Evolutionary conservation across 2,797 vertebrate genomes (phyloP).

Genomic region (Notoglanidium macrostoma): DNA sequence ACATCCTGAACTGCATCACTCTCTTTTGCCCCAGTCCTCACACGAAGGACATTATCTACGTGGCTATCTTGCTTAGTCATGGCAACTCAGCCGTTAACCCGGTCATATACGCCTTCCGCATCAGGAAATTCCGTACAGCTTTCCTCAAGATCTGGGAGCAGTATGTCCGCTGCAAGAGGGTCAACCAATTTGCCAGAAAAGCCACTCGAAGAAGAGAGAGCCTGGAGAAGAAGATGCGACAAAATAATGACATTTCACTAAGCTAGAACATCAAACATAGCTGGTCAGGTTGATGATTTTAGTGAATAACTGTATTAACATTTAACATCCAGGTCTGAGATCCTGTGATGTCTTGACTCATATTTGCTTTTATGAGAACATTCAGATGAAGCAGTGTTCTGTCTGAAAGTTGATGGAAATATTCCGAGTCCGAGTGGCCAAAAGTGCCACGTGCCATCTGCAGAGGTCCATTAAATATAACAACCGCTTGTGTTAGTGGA

Average conservation of each 20-base stretch:
- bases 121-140: constrained; percentile 91
- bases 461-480: constrained; percentile 19
- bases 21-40: constrained; percentile 84
- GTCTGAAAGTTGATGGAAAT: not conserved
- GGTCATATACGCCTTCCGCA: constrained; percentile 93
- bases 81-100: constrained; percentile 98
- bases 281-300: not conserved
- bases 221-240: constrained; percentile 54
- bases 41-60: constrained; percentile 80
- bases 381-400: not conserved
- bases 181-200: constrained; percentile 63
- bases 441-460: not conserved
- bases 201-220: constrained; percentile 71
- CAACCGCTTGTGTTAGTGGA: constrained; percentile 27
- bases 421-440: not conserved
- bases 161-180: constrained; percentile 87
- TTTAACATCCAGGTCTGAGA: constrained; percentile 27
- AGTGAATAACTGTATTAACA: not conserved
- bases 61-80: constrained; percentile 93
- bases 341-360: constrained; percentile 13
- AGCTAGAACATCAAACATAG: not conserved
- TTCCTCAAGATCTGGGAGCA: constrained; percentile 94
- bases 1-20: constrained; percentile 92
- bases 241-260: constrained; percentile 44
- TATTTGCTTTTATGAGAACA: not conserved